Percentiles rank a stretch among this genome's conserved stretches.
phyloP scores from a whole-genome alignment of 2,113 vertebrate genomes.

The Mellivora capensis region DNA sequence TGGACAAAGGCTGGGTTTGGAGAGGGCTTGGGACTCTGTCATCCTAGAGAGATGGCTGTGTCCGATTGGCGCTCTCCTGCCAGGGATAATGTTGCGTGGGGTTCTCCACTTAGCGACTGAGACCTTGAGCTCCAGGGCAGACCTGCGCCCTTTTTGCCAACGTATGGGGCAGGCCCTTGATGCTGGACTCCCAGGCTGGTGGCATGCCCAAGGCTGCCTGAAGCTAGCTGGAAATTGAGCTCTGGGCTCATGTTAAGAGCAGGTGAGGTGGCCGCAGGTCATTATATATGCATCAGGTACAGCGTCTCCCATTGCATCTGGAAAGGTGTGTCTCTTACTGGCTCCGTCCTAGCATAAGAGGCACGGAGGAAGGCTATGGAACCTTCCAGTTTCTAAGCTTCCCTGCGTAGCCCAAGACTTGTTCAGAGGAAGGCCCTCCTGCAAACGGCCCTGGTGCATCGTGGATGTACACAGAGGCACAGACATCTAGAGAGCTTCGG shows the following conservation, averaged over 20 bases:
- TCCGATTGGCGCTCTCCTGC: background rate
- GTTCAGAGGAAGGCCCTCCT: accelerated
- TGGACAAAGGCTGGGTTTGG: background rate
- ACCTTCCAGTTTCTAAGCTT: background rate
- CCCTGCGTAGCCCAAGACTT: background rate
- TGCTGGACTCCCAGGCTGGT: background rate
- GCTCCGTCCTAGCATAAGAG: background rate
- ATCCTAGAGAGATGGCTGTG: background rate
- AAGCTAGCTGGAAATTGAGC: accelerated
- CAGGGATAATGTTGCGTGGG: accelerated
- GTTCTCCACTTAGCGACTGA: background rate
- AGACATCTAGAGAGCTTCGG: accelerated
- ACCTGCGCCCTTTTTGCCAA: background rate
- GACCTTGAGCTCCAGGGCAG: background rate
- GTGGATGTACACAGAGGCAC: accelerated
- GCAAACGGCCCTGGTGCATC: accelerated
- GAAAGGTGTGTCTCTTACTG: background rate
- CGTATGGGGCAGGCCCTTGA: background rate
- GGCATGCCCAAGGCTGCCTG: accelerated
- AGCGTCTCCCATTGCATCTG: background rate
- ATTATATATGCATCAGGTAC: accelerated
- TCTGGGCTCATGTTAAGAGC: background rate
- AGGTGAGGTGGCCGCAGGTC: accelerated
- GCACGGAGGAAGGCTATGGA: accelerated
- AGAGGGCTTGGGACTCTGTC: background rate